Evolutionary conservation across 2,797 vertebrate species (phyloP).

Genomic region (Agapornis canus): DNA sequence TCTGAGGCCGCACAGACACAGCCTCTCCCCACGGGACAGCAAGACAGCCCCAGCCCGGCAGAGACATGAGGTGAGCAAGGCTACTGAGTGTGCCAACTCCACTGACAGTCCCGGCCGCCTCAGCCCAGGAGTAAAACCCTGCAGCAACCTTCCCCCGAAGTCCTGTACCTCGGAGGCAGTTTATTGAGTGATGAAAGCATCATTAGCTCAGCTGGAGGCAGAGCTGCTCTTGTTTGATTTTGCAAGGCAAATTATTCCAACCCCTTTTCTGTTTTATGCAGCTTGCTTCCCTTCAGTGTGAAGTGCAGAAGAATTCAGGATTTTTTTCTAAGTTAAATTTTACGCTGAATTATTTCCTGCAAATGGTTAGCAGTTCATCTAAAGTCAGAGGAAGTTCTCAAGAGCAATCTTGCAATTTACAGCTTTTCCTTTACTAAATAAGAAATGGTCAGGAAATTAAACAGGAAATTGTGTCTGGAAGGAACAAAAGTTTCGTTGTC

Average conservation of each 20-base stretch:
- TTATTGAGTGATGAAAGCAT: background rate
- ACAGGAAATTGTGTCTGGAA: slow-evolving; percentile 69
- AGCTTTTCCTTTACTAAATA: slow-evolving; percentile 41
- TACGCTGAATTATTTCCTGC: background rate
- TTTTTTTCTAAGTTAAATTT: background rate
- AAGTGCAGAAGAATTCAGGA: background rate
- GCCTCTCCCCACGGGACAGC: background rate
- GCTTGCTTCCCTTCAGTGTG: rapidly evolving
- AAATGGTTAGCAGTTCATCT: background rate
- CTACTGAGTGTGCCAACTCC: rapidly evolving
- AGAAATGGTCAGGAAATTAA: slow-evolving; percentile 61
- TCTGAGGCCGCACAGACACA: rapidly evolving
- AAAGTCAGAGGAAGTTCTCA: slow-evolving; percentile 28
- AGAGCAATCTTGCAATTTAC: slow-evolving; percentile 49
- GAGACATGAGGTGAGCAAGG: background rate
- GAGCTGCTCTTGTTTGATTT: background rate
- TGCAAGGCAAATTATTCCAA: background rate
- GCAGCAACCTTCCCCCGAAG: background rate
- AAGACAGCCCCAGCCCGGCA: background rate
- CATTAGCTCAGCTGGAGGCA: background rate
- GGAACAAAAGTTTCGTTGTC: slow-evolving; percentile 51
- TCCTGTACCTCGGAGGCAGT: rapidly evolving
- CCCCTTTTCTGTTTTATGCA: background rate
- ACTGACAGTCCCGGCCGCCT: rapidly evolving
- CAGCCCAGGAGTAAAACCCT: background rate